Evolutionary conservation across 2,888 invertebrate species (phyloP), one percentile per base, ranked within the genome.

Genomic region (Xiphydria camelus): DNA sequence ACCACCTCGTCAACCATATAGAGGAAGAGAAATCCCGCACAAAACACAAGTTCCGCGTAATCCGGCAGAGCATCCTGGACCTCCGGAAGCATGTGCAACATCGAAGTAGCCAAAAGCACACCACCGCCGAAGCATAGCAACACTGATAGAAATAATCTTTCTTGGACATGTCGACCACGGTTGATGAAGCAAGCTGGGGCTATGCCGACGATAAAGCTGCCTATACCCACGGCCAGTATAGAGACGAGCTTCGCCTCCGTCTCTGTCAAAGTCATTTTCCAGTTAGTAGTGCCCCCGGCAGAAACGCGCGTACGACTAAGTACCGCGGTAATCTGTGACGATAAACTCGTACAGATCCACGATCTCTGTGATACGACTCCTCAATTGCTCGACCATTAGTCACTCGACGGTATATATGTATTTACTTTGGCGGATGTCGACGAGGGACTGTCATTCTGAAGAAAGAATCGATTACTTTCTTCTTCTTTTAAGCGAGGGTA

Each of bases 11-110:
- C 89, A 3, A 88, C 80, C 10, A 87, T 73, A 60, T 89, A 89
- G 0, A 89, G 82, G 0, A 85, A 57, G 45, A 89, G 84, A 65
- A 89, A 89, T 0, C 89, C 89, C 2, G 77, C 66, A 48, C 87
- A 86, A 36, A 88, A 77, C 18, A 83, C 73, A 1, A 88, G 67
- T 67, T 89, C 89, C 0, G 86, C 81, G 55, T 83, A 80, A 25
- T 80, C 68, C 1, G 81, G 79, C 34, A 85, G 69, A 45, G 77
- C 76, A 47, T 83, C 81, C 39, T 87, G 79, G 9, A 87, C 84
- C 78, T 91, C 91, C n/a, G 89, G 89, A 3, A 91, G 75, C 79
- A 91, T 88, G 73, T 91, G 91, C 12, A 88, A 79, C 21, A 90
- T 56, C 0, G 89, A 83, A 0, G 91, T 91, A 1, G 89, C 84